A percentile compares a stretch with the other conserved stretches of the same genome.
Conservation (phyloP, 1,140 invertebrate genomes). For the Tribolium castaneum region DNA sequence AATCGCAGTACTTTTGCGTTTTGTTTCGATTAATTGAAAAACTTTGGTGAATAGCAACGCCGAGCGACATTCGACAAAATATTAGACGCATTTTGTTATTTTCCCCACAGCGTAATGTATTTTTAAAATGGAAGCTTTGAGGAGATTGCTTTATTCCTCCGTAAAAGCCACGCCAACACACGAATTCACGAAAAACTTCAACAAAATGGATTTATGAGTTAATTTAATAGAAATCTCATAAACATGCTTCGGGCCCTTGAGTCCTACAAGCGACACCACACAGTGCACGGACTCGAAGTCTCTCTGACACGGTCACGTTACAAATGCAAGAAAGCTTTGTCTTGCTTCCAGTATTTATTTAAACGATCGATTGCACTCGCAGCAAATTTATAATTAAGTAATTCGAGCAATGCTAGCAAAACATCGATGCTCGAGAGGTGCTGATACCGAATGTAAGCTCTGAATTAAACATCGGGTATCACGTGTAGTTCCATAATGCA, state of each 20-base stretch:
- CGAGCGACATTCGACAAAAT: neutral
- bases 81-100: slow-evolving; percentile 30
- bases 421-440: neutral
- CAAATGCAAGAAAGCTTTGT: neutral
- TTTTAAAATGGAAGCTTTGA: slow-evolving; percentile 11
- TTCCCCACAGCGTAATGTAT: neutral
- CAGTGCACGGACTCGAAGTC: neutral
- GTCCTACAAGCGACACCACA: neutral
- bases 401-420: neutral
- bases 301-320: neutral
- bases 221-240: slow-evolving; percentile 21
- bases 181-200: neutral
- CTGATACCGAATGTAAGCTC: slow-evolving; percentile 1
- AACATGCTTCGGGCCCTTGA: neutral
- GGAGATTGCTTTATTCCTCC: slow-evolving; percentile 18
- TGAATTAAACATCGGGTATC: slow-evolving; percentile 35
- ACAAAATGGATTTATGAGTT: slow-evolving; percentile 19
- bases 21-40: slow-evolving; percentile 22
- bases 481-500: slow-evolving; percentile 23
- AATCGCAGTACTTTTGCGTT: neutral
- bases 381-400: slow-evolving; percentile 14
- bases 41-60: neutral
- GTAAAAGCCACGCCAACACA: slow-evolving; percentile 12
- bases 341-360: neutral
- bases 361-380: neutral